phyloP scores from a whole-genome alignment of 2,888 invertebrate genomes.

The Temnothorax ravouxi region DNA sequence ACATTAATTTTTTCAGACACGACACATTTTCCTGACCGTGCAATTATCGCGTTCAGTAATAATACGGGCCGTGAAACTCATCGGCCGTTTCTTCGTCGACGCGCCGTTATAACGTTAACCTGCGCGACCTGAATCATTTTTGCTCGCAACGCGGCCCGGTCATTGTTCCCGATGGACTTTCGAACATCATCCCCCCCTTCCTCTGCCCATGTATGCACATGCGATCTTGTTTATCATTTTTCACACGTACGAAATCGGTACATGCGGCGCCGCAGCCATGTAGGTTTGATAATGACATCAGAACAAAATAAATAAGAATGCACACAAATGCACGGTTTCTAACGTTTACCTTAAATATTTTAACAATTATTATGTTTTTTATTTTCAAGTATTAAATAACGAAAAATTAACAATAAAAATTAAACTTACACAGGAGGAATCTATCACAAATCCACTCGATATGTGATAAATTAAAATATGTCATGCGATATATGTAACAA shows the following conservation, averaged over 20 bases:
- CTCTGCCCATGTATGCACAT: constrained; percentile 46
- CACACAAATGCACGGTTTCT: neutral
- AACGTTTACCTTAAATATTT: neutral
- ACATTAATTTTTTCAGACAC: neutral
- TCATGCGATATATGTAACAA: neutral
- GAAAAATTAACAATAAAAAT: neutral
- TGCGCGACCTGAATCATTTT: constrained; percentile 72
- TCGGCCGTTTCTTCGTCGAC: constrained; percentile 38
- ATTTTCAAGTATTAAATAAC: neutral
- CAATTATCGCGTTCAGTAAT: constrained; percentile 37
- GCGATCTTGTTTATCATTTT: constrained; percentile 63
- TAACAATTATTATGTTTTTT: neutral
- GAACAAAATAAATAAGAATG: constrained; percentile 26
- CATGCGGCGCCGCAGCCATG: neutral
- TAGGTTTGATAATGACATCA: neutral
- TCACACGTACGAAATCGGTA: constrained; percentile 43
- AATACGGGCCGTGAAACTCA: constrained; percentile 50
- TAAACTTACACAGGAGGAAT: neutral
- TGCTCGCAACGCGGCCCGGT: constrained; percentile 67
- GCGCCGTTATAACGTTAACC: constrained; percentile 62
- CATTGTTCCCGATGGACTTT: constrained; percentile 68
- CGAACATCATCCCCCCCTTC: constrained; percentile 51
- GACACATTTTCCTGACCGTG: neutral
- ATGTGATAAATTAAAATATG: neutral
- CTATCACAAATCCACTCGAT: neutral